Evolutionary conservation across 2,888 invertebrate species (phyloP).

Genomic region (Phytoseiulus persimilis): DNA sequence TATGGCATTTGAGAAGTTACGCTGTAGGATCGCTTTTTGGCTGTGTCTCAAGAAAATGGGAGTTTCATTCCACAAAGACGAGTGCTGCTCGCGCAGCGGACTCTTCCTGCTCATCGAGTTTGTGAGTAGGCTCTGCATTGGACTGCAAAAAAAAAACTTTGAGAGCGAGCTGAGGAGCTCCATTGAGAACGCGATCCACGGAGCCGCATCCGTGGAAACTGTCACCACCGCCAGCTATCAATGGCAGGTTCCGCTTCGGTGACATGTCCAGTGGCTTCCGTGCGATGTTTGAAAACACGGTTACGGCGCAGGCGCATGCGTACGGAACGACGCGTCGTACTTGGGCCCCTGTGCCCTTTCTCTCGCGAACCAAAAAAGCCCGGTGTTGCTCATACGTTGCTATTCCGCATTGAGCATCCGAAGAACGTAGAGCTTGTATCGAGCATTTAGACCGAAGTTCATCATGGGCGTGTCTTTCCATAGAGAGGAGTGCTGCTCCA

Average conservation of each 20-base stretch:
- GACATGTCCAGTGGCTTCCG: not conserved
- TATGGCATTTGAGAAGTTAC: slow-evolving; percentile 33
- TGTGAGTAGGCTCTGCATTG: not conserved
- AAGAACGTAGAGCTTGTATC: not conserved
- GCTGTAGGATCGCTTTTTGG: slow-evolving; percentile 28
- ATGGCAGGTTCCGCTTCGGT: not conserved
- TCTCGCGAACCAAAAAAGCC: not conserved
- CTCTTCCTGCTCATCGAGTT: slow-evolving; percentile 31
- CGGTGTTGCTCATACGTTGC: not conserved
- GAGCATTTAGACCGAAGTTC: not conserved
- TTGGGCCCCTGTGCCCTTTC: not conserved
- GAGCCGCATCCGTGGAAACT: not conserved
- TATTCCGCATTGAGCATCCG: not conserved
- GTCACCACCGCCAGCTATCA: not conserved
- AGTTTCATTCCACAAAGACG: slow-evolving; percentile 32
- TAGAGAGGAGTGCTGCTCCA: slow-evolving; percentile 35
- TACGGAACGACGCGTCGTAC: not conserved
- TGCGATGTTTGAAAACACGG: not conserved
- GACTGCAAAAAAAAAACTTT: not conserved
- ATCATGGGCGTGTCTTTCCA: slow-evolving; percentile 35
- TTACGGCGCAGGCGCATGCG: not conserved
- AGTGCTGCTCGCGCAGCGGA: slow-evolving; percentile 32
- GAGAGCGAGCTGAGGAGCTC: no score
- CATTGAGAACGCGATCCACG: not conserved
- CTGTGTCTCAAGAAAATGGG: slow-evolving; percentile 38